Percentiles rank a stretch among this genome's conserved stretches.
phyloP scores from a whole-genome alignment of 2,113 vertebrate species.

The Cygnus atratus region DNA sequence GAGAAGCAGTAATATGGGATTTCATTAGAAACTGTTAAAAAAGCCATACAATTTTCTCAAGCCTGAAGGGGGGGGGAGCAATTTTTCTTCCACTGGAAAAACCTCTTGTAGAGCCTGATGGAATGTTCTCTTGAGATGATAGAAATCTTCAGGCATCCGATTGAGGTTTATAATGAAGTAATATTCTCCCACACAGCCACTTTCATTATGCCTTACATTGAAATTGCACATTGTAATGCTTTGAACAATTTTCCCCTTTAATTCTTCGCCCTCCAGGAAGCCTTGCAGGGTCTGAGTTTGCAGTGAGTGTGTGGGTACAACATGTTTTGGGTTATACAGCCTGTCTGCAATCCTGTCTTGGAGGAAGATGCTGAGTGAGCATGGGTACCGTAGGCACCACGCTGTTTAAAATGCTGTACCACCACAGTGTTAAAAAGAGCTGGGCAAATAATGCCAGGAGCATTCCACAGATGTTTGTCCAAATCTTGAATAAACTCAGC shows the following conservation, averaged over 20 bases:
- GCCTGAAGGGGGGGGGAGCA: neutral
- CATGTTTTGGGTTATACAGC: neutral
- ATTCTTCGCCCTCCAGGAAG: neutral
- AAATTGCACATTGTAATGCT: neutral
- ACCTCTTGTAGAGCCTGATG: neutral
- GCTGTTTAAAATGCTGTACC: neutral
- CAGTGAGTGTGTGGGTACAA: neutral
- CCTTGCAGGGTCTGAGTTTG: neutral
- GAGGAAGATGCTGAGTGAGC: neutral
- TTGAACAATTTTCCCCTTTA: neutral
- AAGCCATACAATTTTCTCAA: constrained; percentile 24
- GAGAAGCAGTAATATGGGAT: constrained; percentile 18
- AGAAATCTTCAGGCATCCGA: constrained; percentile 32
- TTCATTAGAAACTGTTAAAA: constrained; percentile 48
- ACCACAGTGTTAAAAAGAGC: neutral
- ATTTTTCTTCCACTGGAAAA: constrained; percentile 33
- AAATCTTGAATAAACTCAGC: constrained; percentile 30
- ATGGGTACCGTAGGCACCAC: neutral
- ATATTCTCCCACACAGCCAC: constrained; percentile 5
- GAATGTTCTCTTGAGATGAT: neutral
- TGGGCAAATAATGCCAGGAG: neutral
- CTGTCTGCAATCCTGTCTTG: neutral
- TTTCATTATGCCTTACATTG: neutral
- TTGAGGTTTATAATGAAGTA: constrained; percentile 43
- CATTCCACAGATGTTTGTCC: neutral